Evolutionary conservation across 2,888 invertebrate species (phyloP).

Genomic region (Fragum sueziense): DNA sequence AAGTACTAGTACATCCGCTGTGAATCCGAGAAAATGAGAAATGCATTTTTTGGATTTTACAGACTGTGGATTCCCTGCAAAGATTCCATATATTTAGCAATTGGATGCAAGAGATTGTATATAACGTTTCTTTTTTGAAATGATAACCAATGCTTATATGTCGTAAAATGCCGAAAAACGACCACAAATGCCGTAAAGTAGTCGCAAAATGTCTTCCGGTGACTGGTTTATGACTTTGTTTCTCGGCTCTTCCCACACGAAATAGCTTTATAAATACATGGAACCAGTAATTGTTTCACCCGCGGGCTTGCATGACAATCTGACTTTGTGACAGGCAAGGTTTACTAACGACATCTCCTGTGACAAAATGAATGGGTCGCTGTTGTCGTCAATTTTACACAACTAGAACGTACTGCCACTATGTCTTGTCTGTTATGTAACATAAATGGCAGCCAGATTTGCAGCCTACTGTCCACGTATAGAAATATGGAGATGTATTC

Average conservation of each 20-base stretch:
- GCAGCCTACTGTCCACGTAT: no score
- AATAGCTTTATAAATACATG: constrained; percentile 10
- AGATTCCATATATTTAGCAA: no score
- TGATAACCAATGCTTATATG: constrained; percentile 4
- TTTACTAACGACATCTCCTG: constrained; percentile 12
- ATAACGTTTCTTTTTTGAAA: not conserved
- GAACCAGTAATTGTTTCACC: constrained; percentile 20
- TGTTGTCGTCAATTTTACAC: not conserved
- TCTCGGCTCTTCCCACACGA: constrained; percentile 5
- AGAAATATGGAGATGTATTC: no score
- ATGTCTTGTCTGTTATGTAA: no score
- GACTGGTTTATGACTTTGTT: constrained; percentile 1
- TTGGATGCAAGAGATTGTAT: no score
- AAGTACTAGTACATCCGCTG: no score
- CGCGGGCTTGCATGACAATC: constrained; percentile 17
- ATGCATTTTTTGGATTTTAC: no score
- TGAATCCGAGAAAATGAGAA: no score
- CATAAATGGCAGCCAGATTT: no score
- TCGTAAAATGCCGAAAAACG: constrained; percentile 13
- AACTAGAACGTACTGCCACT: no score
- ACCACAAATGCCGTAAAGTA: not conserved
- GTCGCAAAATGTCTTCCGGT: constrained; percentile 4
- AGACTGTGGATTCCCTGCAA: no score
- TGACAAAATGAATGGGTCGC: constrained; percentile 15
- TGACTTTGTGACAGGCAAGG: constrained; percentile 5